phyloP scores from a whole-genome alignment of 1,140 invertebrate genomes.

The Trichonephila clavipes region DNA sequence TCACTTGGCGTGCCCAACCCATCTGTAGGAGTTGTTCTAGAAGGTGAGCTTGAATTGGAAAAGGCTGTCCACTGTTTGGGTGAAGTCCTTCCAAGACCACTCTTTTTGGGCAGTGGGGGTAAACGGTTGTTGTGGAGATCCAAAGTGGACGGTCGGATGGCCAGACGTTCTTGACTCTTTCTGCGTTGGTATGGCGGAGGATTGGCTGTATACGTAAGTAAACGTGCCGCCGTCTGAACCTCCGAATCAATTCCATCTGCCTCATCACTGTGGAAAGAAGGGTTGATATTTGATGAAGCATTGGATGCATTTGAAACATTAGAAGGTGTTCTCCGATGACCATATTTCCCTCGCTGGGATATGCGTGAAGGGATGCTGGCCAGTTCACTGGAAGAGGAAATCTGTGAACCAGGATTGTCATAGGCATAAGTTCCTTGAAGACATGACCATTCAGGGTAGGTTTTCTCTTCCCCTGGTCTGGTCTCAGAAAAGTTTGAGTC shows the following conservation, averaged over 20 bases:
- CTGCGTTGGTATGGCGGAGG: slow-evolving; percentile 44
- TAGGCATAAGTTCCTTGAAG: slow-evolving; percentile 78
- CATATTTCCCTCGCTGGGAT: slow-evolving; percentile 78
- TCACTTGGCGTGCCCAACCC: slow-evolving; percentile 87
- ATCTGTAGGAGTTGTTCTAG: slow-evolving; percentile 72
- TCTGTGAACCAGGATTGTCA: slow-evolving; percentile 79
- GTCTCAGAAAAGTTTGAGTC: not conserved
- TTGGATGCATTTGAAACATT: slow-evolving; percentile 86
- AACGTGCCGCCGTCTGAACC: slow-evolving; percentile 20
- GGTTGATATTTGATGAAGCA: slow-evolving; percentile 84
- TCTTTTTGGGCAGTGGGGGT: slow-evolving; percentile 70
- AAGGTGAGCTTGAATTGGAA: slow-evolving; percentile 76
- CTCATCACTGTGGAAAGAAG: slow-evolving; percentile 85
- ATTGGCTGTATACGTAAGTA: slow-evolving; percentile 68
- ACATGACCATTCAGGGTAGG: slow-evolving; percentile 78
- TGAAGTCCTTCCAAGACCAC: slow-evolving; percentile 65
- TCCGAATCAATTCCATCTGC: slow-evolving; percentile 82
- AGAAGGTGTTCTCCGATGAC: slow-evolving; percentile 86
- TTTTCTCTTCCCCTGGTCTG: slow-evolving; percentile 69
- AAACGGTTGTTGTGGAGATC: slow-evolving; percentile 82
- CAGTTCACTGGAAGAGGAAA: slow-evolving; percentile 70
- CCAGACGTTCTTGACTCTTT: slow-evolving; percentile 64
- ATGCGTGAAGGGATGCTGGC: slow-evolving; percentile 76
- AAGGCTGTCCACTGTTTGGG: slow-evolving; percentile 66
- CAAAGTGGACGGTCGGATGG: slow-evolving; percentile 88